A percentile compares a stretch with the other conserved stretches of the same genome.
These are phyloP conservation scores for Ivindomyrus marchei DNA, from an alignment of 2,113 vertebrate genomes.

Conservation along the genomic window DNA sequence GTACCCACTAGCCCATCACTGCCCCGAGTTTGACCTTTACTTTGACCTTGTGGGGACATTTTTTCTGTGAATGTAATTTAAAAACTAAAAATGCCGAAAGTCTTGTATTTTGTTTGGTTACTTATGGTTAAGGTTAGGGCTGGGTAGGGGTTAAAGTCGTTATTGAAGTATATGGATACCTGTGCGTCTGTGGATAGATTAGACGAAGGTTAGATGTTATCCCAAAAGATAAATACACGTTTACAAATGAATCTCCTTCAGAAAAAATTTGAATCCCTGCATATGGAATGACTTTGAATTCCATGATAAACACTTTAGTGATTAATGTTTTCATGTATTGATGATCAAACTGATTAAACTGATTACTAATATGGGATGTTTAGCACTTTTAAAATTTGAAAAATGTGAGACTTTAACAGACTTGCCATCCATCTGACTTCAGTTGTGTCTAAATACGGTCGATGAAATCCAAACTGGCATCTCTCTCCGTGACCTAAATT, in stretches of 20 bases:
- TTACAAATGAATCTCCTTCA: neutral
- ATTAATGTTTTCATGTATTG: neutral
- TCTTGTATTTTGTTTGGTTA: neutral
- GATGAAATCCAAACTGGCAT: slow-evolving; percentile 9
- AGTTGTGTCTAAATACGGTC: neutral
- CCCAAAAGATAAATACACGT: neutral
- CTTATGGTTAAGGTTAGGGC: neutral
- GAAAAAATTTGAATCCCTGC: neutral
- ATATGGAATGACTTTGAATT: neutral
- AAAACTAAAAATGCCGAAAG: neutral
- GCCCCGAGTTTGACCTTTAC: neutral
- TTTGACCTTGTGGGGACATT: neutral
- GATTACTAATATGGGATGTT: neutral
- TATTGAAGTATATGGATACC: neutral
- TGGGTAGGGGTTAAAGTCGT: neutral
- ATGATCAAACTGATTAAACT: neutral
- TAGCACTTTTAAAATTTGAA: neutral
- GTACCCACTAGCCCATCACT: too few species aligned
- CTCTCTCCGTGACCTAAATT: neutral
- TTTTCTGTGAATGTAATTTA: neutral
- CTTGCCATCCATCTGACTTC: neutral
- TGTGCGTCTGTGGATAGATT: neutral
- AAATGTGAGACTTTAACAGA: neutral
- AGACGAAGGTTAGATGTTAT: neutral
- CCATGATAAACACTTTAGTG: neutral